Evolutionary conservation across 2,888 invertebrate species (phyloP), one percentile per base, ranked within the genome.

Genomic region (Campoplex capitator): DNA sequence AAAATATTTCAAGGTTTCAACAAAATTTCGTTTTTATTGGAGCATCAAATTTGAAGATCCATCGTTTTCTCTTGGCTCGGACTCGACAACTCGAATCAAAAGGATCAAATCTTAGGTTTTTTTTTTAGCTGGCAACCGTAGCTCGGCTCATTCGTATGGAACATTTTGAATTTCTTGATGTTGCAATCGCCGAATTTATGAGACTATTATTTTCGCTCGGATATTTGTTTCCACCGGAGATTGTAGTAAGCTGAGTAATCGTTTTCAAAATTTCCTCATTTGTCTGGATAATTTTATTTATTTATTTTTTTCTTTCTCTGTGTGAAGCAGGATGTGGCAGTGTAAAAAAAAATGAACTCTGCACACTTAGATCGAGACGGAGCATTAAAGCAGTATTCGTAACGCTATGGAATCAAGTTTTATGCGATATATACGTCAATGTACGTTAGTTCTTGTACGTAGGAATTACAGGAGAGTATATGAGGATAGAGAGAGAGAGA

Each of bases 401-500:
- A 62, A 42, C 45, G 45, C 16, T 51, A 23, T 51, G 23, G 35
- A 77, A 51, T 67, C 71, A 73, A 73, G 80, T 80, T 71, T 84
- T 73, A 84, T 65, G 54, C 35, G 75, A 78, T 80, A 62, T 76
- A 83, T 81, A 84, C 86, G 77, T 83, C 83, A 82, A 79, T 82
- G 65, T 71, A 83, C 83, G 81, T 83, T 81, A 45, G 42, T 81
- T 65, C 67, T 54, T 45, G 68, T 51, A 78, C 76, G 62, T 65
- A 65, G 76, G 73, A 73, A 86, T 81, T 76, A 84, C 70, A 76
- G 78, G 85, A 88, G 84, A 84, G 83, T 65, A 81, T n/a, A 45
- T 16, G 84, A 83, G 84, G 85, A 82, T 85, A 87, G 81, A 38
- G 38, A 38, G 38, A 87, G 81, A 78, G 74, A 86, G 74, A 86